Evolutionary conservation across 2,888 invertebrate genomes (phyloP).

Genomic region (Drosophila prostipennis): DNA sequence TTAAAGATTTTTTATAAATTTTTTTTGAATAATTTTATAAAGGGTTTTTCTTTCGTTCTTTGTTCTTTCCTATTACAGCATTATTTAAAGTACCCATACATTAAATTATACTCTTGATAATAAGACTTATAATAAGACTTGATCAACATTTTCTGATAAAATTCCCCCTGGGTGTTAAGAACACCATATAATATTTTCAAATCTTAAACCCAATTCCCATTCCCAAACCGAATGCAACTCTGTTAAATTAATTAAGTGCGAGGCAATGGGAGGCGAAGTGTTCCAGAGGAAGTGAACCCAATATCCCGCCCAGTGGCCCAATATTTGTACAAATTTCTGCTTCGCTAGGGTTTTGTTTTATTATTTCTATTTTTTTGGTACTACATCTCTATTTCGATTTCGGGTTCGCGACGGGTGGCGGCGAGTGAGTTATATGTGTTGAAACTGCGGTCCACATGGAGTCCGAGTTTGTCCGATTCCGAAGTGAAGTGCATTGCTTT

Average conservation of each 20-base stretch:
- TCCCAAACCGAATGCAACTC: conserved; percentile 20
- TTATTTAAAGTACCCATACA: no score
- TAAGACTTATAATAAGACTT: no score
- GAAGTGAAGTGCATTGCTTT: conserved; percentile 19
- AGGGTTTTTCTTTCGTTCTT: no score
- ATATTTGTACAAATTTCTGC: conserved; percentile 50
- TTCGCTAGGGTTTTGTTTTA: conserved; percentile 10
- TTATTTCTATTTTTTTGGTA: conserved; percentile 4
- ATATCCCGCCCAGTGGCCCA: conserved; percentile 18
- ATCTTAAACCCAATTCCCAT: conserved; percentile 1
- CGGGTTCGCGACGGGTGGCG: conserved; percentile 56
- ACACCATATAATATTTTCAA: neutral
- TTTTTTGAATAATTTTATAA: no score
- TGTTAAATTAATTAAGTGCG: conserved; percentile 72
- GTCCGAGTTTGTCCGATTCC: conserved; percentile 26
- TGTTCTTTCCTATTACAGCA: no score
- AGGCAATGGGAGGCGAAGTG: conserved; percentile 40
- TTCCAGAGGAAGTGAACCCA: conserved; percentile 14
- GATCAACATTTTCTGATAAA: neutral
- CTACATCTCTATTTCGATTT: conserved; percentile 34
- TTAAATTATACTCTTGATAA: neutral
- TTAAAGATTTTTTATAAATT: no score
- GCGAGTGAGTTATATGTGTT: conserved; percentile 59
- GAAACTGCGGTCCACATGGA: conserved; percentile 52
- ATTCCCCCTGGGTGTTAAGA: conserved; percentile 11